Conservation (phyloP, 2,113 vertebrate genomes). For the Gorilla gorilla region DNA sequence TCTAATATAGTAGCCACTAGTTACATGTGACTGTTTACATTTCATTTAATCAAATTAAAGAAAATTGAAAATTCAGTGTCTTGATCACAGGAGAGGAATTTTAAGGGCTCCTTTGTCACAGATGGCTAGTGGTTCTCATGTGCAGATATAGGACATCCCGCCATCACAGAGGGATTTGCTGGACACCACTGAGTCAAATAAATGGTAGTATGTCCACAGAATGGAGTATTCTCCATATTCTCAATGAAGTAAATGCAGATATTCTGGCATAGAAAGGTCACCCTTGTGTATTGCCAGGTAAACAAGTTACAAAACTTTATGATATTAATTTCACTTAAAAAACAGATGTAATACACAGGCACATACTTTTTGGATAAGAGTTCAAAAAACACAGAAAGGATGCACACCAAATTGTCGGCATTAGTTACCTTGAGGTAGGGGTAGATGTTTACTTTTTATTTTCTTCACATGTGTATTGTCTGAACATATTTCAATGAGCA, state of each 20-base stretch:
- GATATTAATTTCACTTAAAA: not conserved
- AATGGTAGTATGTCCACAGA: not conserved
- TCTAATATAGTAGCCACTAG: not conserved
- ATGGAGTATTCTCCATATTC: not conserved
- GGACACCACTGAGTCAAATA: not conserved
- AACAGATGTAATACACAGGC: not conserved
- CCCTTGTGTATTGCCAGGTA: not conserved
- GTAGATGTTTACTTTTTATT: not conserved
- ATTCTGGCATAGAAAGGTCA: not conserved
- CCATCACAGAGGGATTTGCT: not conserved
- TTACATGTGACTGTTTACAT: not conserved
- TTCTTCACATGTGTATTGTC: not conserved
- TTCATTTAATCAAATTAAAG: conserved; percentile 38
- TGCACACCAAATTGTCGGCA: not conserved
- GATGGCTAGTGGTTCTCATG: not conserved
- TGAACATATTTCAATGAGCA: not conserved
- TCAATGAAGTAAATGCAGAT: not conserved
- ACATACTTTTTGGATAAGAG: not conserved
- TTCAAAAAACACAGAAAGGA: not conserved
- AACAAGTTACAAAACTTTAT: not conserved
- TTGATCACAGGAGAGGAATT: not conserved
- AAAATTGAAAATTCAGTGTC: not conserved
- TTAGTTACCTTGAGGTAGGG: not conserved
- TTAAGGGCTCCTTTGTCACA: not conserved
- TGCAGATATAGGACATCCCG: not conserved